A percentile compares a stretch with the other conserved stretches of the same genome.
Evolutionary conservation across 2,113 vertebrate genomes (phyloP).

Genomic region (Patagioenas fasciata): DNA sequence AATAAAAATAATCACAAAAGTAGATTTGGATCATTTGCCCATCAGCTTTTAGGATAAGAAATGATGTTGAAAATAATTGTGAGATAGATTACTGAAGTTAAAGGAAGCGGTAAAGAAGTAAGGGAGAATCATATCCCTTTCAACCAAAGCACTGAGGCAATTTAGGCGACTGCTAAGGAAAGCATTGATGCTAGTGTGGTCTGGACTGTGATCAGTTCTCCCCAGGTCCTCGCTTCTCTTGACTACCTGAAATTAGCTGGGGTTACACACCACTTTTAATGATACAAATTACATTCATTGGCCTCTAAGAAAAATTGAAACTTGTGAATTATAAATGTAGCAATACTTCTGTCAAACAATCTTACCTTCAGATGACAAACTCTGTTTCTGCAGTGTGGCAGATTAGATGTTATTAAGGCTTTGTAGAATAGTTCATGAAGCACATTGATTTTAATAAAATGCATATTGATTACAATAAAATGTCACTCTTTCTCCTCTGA

Average conservation of each 20-base stretch:
- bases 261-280: not conserved
- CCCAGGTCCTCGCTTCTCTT: not conserved
- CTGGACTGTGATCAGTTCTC: not conserved
- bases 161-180: not conserved
- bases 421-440: slow-evolving; percentile 37
- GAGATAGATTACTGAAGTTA: not conserved
- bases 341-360: slow-evolving; percentile 10
- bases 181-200: not conserved
- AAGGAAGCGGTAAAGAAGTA: not conserved
- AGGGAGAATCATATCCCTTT: not conserved
- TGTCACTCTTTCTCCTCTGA: slow-evolving; percentile 68
- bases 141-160: not conserved
- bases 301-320: not conserved
- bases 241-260: not conserved
- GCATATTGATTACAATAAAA: slow-evolving; percentile 74
- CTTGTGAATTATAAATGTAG: not conserved
- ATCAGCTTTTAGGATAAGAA: not conserved
- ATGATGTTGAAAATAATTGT: not conserved
- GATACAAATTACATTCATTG: not conserved
- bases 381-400: slow-evolving; percentile 40
- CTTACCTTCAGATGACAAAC: slow-evolving; percentile 34
- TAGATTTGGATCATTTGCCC: not conserved
- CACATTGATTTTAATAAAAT: slow-evolving; percentile 79
- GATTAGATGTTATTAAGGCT: slow-evolving; percentile 67
- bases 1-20: not conserved